Evolutionary conservation across 2,797 vertebrate species (phyloP).

Genomic region (Cyclura pinguis): DNA sequence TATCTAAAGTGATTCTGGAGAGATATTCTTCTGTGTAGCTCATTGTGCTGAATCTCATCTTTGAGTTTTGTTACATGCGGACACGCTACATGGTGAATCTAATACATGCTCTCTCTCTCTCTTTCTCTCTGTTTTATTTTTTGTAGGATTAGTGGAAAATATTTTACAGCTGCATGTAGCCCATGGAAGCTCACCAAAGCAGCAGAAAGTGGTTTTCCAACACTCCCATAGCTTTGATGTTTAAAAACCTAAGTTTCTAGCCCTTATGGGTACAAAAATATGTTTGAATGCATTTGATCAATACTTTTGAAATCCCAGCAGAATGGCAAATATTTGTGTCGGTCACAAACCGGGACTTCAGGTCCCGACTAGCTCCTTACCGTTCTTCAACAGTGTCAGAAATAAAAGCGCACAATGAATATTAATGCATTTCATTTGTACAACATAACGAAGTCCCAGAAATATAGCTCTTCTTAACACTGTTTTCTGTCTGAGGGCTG

Average conservation of each 20-base stretch:
- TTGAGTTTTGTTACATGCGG: neutral
- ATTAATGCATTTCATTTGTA: neutral
- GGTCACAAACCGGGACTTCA: neutral
- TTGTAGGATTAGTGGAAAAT: neutral
- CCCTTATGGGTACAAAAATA: neutral
- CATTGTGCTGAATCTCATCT: neutral
- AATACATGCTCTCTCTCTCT: neutral
- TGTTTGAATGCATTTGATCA: neutral
- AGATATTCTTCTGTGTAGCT: too few species aligned
- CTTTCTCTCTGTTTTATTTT: neutral
- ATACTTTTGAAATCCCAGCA: neutral
- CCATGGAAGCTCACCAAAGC: too few species aligned
- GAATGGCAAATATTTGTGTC: too few species aligned
- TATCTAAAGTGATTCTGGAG: neutral
- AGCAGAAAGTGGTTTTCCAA: neutral
- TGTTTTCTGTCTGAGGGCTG: neutral
- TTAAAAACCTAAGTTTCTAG: neutral
- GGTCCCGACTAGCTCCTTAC: neutral
- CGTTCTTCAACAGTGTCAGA: neutral
- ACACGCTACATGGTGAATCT: neutral
- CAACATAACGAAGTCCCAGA: neutral
- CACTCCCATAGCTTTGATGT: neutral
- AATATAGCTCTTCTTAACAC: neutral
- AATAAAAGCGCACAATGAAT: neutral
- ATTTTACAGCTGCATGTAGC: neutral